A percentile compares a stretch with the other conserved stretches of the same genome.
These are phyloP conservation scores for Phainopepla nitens DNA, from an alignment of 2,113 vertebrate species.

Conservation along the genomic window DNA sequence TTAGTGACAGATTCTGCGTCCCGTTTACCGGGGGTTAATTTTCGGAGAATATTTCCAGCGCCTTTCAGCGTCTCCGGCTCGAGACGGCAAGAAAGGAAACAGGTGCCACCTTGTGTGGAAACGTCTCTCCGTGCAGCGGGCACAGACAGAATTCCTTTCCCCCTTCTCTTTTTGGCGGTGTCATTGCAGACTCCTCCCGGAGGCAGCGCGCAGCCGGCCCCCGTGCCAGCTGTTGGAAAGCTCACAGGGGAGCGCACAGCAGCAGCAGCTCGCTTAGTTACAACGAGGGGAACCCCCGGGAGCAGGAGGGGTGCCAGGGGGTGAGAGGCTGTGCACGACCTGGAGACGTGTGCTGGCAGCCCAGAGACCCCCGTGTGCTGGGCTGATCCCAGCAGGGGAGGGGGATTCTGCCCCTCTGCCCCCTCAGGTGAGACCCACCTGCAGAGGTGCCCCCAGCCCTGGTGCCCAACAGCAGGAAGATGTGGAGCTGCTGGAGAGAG, in stretches of 20 bases:
- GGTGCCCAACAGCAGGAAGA: fast-evolving
- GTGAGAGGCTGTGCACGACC: background rate
- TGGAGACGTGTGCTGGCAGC: background rate
- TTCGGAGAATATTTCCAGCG: background rate
- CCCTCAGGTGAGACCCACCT: background rate
- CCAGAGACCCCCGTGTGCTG: background rate
- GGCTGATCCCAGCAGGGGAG: background rate
- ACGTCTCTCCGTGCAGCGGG: background rate
- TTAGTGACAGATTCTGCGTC: background rate
- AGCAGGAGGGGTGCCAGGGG: background rate
- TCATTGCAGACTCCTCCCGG: background rate
- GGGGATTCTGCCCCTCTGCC: background rate
- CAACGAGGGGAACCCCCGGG: fast-evolving
- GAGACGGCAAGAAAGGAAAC: background rate
- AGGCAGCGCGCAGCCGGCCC: background rate
- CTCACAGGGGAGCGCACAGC: background rate
- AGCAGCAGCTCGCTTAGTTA: background rate
- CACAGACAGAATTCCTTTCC: background rate
- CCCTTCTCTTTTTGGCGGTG: fast-evolving
- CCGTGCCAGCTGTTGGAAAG: fast-evolving
- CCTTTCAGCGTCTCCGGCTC: background rate
- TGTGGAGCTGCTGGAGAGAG: background rate
- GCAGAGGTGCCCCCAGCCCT: background rate
- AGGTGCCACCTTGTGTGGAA: constrained; percentile 55
- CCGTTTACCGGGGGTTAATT: background rate